Base-by-base conservation (phyloP, 53 echinoderm and acorn worm species). In the Actinopyga echinites region DNA sequence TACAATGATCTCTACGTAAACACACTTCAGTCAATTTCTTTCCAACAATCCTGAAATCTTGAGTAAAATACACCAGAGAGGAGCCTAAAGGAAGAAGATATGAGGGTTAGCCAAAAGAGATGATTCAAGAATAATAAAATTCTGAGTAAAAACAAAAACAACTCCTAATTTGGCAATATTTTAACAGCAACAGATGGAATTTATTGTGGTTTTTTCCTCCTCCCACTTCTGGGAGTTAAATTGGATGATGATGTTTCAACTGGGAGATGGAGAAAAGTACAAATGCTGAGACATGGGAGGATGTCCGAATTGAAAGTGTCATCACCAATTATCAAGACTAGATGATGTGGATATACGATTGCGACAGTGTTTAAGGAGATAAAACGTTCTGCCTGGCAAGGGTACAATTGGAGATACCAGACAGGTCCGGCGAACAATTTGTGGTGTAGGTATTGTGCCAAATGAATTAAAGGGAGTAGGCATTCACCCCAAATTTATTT, bases 141-240 rank as follows among this genome's bases (percentile, higher is more conserved):
- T 12, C 21, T 36, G 68, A 68, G 5, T 17, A 15, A 21, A 68
- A 68, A 30, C 17, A 38, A 68, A 36, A 68, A 15, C 35, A 31
- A 31, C 6, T 20, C 68, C 35, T 38, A 30, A 22, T 68, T 68
- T 68, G 32, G 32, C 38, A 68, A 68, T 68, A 36, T 68, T 63
- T 68, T 68, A 29, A 30, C 13, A 68, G 68, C 0, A 68, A 68
- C 68, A 68, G 35, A 68, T 68, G 68, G 36, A 5, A 68, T 68
- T 68, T 68, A 68, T 68, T 68, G 68, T 68, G 68, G 40, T 68
- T 68, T 68, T 37, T 49, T 49, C 29, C 68, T 34, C 68, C 12
- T 12, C 7, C 22, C 30, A 29, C 66, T 13, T 34, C n/a, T 68
- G 68, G 68, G 68, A 68, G 15, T 68, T 68, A 37, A 68, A 19